Percentiles rank a stretch among this genome's conserved stretches.
Evolutionary conservation across 2,888 invertebrate genomes (phyloP).

Genomic region (Zonitis immaculata): DNA sequence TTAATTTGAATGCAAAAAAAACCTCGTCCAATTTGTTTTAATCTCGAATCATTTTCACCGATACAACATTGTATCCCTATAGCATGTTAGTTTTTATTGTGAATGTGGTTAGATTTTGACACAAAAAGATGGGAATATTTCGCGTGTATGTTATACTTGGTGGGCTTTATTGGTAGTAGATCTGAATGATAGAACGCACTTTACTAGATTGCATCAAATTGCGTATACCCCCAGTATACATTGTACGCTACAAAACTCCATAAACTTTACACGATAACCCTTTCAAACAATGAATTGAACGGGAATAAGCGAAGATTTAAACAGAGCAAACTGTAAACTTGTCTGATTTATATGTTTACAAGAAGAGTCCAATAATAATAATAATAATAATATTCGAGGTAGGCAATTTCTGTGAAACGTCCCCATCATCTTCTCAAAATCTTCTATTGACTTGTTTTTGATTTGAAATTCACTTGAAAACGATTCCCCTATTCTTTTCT

Average conservation of each 20-base stretch:
- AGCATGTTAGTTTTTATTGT: neutral
- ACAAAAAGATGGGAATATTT: conserved; percentile 10
- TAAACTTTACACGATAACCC: conserved; percentile 15
- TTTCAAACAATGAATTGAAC: conserved; percentile 23
- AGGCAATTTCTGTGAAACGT: too few species aligned
- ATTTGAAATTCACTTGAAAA: too few species aligned
- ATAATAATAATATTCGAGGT: too few species aligned
- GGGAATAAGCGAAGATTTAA: neutral
- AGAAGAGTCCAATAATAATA: neutral
- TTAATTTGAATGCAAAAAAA: neutral
- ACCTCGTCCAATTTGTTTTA: neutral
- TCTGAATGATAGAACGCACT: conserved; percentile 30
- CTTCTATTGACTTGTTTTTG: too few species aligned
- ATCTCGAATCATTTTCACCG: neutral
- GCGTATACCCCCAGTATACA: conserved; percentile 19
- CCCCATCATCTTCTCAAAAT: too few species aligned
- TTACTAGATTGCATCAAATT: conserved; percentile 29
- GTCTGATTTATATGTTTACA: neutral
- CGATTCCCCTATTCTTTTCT: too few species aligned
- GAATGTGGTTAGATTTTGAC: neutral
- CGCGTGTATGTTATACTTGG: conserved; percentile 7
- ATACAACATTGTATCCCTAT: too few species aligned
- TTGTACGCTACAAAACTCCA: conserved; percentile 9
- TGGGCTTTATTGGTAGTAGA: conserved; percentile 16
- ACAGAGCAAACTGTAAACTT: neutral